Evolutionary conservation across 2,113 vertebrate species (phyloP), one percentile per base, ranked within the genome.

Genomic region (Sylvia atricapilla): DNA sequence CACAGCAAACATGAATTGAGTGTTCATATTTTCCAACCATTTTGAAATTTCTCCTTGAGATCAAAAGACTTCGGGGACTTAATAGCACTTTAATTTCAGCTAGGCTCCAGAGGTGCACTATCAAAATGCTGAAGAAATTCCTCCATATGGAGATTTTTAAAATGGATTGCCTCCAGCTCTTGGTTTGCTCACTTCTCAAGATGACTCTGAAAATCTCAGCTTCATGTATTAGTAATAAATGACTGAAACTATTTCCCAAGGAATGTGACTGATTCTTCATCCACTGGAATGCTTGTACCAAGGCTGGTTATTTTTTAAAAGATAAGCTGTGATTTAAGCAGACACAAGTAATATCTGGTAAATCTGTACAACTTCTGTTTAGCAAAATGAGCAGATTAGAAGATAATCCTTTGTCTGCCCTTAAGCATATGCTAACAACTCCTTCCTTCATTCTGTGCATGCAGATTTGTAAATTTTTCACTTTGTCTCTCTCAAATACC

Each of bases 321-420:
- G 66, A 89, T 93, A 89, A 93, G 6, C 12, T 62, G 49, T 46
- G 93, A 87, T 79, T 94, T 89, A 76, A 95, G 92, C 53, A 91
- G 91, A 93, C 84, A 25, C 69, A 72, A 85, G 67, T 80, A 49
- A 63, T 77, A 92, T 58, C 87, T 95, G 81, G 55, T 80, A 95
- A 94, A 90, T 69, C 63, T 88, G 86, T 90, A 4, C 66, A 94
- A 87, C 33, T 95, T 92, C 79, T 87, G 81, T 80, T 94, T 58
- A 79, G 81, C 53, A 83, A 89, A 89, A 95, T n/a, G 53, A 35
- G 19, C 58, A 93, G 84, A 95, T 93, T 87, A 91, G 68, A 95
- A 91, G 27, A 46, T 93, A 95, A 95, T 90, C 94, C 70, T 90
- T 68, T 85, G 55, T 86, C 86, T 96, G 77, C 41, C 89, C 58